phyloP scores from a whole-genome alignment of 2,113 vertebrate genomes.

The Psettodes erumei region DNA sequence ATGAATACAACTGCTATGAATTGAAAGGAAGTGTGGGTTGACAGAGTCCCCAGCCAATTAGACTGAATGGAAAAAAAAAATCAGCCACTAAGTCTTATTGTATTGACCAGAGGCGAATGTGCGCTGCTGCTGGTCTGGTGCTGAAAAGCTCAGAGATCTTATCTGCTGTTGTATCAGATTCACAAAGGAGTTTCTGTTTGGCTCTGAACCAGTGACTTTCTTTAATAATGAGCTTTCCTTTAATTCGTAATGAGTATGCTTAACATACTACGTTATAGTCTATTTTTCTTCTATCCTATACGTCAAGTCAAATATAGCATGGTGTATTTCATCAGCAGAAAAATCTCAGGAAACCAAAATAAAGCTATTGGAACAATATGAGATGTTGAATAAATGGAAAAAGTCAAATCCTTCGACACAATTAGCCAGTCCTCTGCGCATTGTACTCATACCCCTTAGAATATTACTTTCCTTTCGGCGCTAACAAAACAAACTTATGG shows the following conservation, averaged over 20 bases:
- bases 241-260: not conserved
- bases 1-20: constrained; percentile 81
- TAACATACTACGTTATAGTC: not conserved
- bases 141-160: constrained; percentile 72
- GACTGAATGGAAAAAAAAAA: constrained; percentile 65
- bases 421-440: constrained; percentile 58
- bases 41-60: constrained; percentile 76
- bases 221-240: constrained; percentile 35
- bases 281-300: constrained; percentile 41
- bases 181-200: constrained; percentile 66
- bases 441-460: constrained; percentile 64
- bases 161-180: constrained; percentile 69
- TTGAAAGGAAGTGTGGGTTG: constrained; percentile 77
- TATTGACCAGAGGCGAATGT: constrained; percentile 68
- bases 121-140: constrained; percentile 58
- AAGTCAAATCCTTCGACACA: constrained; percentile 60
- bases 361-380: constrained; percentile 33
- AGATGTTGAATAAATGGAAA: constrained; percentile 47
- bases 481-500: constrained; percentile 76
- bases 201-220: constrained; percentile 8
- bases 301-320: constrained; percentile 32
- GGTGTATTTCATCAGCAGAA: constrained; percentile 22
- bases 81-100: constrained; percentile 77
- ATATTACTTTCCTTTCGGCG: constrained; percentile 76
- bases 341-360: constrained; percentile 45